These are phyloP conservation scores for Drosophila truncata DNA, from an alignment of 1,140 invertebrate species.

Conservation along the genomic window DNA sequence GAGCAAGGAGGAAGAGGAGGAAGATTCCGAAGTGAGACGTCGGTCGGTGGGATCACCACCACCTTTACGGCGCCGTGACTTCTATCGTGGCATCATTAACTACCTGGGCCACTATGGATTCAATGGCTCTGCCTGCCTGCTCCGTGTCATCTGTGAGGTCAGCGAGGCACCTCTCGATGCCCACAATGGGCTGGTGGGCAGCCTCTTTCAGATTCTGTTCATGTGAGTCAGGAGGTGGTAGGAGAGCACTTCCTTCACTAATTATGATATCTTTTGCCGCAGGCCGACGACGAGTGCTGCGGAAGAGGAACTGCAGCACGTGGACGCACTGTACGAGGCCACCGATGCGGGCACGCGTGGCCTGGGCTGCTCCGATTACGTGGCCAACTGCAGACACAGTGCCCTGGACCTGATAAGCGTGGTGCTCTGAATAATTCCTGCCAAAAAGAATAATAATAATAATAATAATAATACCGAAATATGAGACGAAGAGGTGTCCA, in stretches of 20 bases:
- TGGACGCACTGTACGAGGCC: conserved; percentile 62
- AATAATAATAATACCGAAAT: not conserved
- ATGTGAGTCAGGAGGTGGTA: conserved; percentile 82
- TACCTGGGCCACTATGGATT: conserved; percentile 85
- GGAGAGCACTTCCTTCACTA: conserved; percentile 26
- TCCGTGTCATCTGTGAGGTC: conserved; percentile 86
- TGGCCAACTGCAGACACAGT: conserved; percentile 61
- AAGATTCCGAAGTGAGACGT: conserved; percentile 20
- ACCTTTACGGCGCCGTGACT: conserved; percentile 58
- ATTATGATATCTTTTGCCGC: conserved; percentile 43
- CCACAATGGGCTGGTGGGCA: conserved; percentile 86
- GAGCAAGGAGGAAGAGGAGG: conserved; percentile 17
- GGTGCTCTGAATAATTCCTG: conserved; percentile 37
- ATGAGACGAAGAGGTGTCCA: not conserved
- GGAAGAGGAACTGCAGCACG: conserved; percentile 58
- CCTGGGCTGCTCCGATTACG: conserved; percentile 63
- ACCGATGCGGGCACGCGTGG: conserved; percentile 60
- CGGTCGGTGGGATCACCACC: conserved; percentile 42
- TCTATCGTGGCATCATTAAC: conserved; percentile 72
- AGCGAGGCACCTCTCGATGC: conserved; percentile 81
- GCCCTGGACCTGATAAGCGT: conserved; percentile 76
- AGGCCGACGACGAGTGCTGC: conserved; percentile 68
- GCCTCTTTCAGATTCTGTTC: conserved; percentile 86
- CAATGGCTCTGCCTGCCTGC: conserved; percentile 86
- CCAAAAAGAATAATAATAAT: not conserved